A percentile compares a stretch with the other conserved stretches of the same genome.
phyloP scores from a whole-genome alignment of 1,140 invertebrate genomes.

The Drosophila triauraria region DNA sequence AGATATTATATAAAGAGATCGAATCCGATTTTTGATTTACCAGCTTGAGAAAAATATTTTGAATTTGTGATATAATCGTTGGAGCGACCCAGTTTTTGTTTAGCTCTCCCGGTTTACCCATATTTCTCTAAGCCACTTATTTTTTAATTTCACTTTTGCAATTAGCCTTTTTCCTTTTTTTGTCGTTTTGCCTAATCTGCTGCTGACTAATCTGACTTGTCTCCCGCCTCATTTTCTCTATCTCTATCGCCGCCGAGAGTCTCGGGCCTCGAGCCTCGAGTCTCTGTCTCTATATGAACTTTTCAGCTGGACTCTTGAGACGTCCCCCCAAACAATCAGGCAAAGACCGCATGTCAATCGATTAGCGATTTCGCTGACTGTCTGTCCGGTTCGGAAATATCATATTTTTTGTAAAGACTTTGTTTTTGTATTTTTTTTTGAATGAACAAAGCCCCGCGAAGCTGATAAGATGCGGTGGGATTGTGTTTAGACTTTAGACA shows the following conservation, averaged over 20 bases:
- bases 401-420: constrained; percentile 22
- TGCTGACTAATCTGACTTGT: constrained; percentile 30
- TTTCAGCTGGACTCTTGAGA: constrained; percentile 50
- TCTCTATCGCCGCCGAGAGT: constrained; percentile 4
- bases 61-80: constrained; percentile 11
- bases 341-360: constrained; percentile 71
- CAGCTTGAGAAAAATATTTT: constrained; percentile 2
- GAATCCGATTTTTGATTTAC: background rate
- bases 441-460: constrained; percentile 29
- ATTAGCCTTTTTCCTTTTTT: background rate
- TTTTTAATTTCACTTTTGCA: constrained; percentile 37
- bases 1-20: background rate
- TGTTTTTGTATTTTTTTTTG: constrained; percentile 35
- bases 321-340: constrained; percentile 64
- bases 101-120: background rate
- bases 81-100: constrained; percentile 2
- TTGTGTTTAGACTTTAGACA: constrained; percentile 41
- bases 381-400: constrained; percentile 49
- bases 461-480: constrained; percentile 31
- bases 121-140: constrained; percentile 2
- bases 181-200: background rate
- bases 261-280: background rate
- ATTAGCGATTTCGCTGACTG: constrained; percentile 48
- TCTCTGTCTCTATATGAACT: constrained; percentile 12
- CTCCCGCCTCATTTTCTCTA: background rate